Evolutionary conservation across 2,113 vertebrate species (phyloP).

Genomic region (Porphyrio hochstetteri): DNA sequence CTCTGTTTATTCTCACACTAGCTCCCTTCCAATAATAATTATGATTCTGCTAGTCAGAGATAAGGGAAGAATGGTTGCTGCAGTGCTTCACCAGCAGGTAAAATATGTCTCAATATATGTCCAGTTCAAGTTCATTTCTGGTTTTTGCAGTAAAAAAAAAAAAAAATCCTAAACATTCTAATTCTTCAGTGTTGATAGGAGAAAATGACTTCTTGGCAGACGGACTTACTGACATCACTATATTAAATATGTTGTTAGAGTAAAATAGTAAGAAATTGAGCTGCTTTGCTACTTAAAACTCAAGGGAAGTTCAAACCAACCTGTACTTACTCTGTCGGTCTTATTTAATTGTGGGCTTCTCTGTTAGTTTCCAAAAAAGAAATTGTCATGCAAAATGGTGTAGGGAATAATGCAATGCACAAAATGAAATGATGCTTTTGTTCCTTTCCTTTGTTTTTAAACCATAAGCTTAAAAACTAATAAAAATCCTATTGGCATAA

Average conservation of each 20-base stretch:
- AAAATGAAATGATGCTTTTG: not conserved
- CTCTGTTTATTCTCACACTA: not conserved
- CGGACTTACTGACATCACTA: not conserved
- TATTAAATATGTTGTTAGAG: not conserved
- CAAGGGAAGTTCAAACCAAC: not conserved
- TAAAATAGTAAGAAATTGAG: not conserved
- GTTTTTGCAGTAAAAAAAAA: not conserved
- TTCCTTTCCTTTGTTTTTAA: not conserved
- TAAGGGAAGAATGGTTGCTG: not conserved
- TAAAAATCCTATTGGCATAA: not conserved
- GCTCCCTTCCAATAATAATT: not conserved
- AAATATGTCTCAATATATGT: not conserved
- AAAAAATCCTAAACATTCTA: not conserved
- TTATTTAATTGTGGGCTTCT: not conserved
- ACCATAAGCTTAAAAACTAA: not conserved
- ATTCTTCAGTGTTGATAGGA: not conserved
- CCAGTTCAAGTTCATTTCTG: not conserved
- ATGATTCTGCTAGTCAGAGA: not conserved
- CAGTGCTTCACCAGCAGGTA: not conserved
- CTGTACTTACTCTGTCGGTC: not conserved
- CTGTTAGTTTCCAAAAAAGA: not conserved
- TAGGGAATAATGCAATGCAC: not conserved
- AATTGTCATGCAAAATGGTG: not conserved
- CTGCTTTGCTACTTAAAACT: not conserved
- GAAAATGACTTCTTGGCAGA: not conserved